Evolutionary conservation across 2,113 vertebrate genomes (phyloP).

Genomic region (Macrotus californicus): DNA sequence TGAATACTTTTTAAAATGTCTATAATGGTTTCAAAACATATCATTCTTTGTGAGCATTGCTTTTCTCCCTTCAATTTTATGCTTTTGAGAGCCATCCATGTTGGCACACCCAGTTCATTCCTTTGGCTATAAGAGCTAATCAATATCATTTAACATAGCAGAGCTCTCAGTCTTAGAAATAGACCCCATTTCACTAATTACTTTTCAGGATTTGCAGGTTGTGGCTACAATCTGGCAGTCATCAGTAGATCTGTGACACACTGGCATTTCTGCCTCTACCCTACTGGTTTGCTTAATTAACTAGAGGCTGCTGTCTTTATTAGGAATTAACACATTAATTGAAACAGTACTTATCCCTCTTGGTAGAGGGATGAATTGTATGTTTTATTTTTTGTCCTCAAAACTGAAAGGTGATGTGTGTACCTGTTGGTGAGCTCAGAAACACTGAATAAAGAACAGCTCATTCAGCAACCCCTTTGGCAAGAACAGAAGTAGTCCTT

Average conservation of each 20-base stretch:
- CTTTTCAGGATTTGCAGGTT: neutral
- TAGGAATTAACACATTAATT: slow-evolving; percentile 9
- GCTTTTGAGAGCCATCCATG: neutral
- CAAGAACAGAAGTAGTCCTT: neutral
- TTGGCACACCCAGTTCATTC: neutral
- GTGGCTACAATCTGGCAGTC: neutral
- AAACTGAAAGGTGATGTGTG: neutral
- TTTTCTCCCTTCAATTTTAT: neutral
- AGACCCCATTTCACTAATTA: neutral
- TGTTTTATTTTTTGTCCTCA: neutral
- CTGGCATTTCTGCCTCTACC: neutral
- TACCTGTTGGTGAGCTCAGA: neutral
- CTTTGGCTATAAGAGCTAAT: neutral
- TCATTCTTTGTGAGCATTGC: neutral
- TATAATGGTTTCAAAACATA: neutral
- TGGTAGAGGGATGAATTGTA: neutral
- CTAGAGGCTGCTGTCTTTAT: slow-evolving; percentile 2
- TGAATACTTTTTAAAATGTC: neutral
- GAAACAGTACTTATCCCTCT: neutral
- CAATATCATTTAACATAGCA: neutral
- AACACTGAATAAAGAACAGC: neutral
- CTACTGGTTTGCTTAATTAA: slow-evolving; percentile 21
- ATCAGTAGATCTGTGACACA: neutral
- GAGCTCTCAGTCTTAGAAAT: neutral
- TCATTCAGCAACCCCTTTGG: neutral